Base-by-base conservation (phyloP, 2,888 invertebrate species). In the Tetragonisca angustula region DNA sequence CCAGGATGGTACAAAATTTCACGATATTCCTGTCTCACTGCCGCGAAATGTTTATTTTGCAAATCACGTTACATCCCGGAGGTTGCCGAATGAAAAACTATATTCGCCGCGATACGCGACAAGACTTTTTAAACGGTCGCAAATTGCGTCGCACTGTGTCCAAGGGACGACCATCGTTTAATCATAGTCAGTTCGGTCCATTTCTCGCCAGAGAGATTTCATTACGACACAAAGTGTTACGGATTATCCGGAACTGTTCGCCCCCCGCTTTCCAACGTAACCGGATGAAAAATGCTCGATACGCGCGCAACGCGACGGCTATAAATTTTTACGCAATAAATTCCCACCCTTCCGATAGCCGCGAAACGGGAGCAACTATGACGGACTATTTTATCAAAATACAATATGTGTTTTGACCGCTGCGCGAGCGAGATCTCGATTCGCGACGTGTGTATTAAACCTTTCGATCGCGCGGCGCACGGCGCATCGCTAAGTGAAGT, bases 371-470 rank as follows among this genome's bases (percentile, higher is more conserved):
- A 88, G 65, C 86, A 79, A 80, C 75, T 78, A 85, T 80, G 87
- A 88, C 77, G 65, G 70, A 76, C 80, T 79, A 87, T 89, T 89
- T 87, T 87, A 88, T 87, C 80, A 82, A 81, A 88, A 82, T 76
- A 80, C 85, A 84, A 85, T 87, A 77, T 77, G 82, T 79, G 79
- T 74, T 74, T 83, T 77, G 36, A 54, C 17, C 68, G n/a, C 49
- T 9, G 43, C 32, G 69, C 27, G 62, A 6, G 11, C 62, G 56
- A 67, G 67, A 62, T 67, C 65, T 68, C 81, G 79, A 84, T 77
- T 72, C 77, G 71, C 70, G 43, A 72, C 78, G 61, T 69, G 49
- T 61, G 73, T 36, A 49, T 56, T 32, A 56, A 54, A 54, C 59
- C 49, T 62, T 50, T 43, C 67, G 65, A 86, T 80, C 70, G 54